A percentile compares a stretch with the other conserved stretches of the same genome.
phyloP scores from a whole-genome alignment of 1,140 invertebrate genomes.

The Megalonaias nervosa region DNA sequence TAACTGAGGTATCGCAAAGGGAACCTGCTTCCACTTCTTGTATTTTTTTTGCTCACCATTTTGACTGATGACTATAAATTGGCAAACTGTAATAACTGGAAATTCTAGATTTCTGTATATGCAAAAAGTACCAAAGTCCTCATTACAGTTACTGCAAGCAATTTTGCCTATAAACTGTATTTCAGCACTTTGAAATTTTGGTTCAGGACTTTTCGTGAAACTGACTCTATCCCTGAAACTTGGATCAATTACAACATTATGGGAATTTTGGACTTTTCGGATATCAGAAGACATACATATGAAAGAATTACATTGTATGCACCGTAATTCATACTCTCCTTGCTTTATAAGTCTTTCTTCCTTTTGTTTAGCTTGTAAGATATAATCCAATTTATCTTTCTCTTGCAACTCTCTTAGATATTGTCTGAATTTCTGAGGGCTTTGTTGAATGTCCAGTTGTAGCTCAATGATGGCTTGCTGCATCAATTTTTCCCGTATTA shows the following conservation, averaged over 20 bases:
- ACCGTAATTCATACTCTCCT: constrained; percentile 40
- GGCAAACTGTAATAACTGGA: too few relatives aligned
- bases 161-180: too few relatives aligned
- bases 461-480: constrained; percentile 37
- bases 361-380: constrained; percentile 1
- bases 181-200: too few relatives aligned
- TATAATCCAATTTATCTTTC: constrained; percentile 31
- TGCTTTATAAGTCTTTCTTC: constrained; percentile 12
- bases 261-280: constrained; percentile 34
- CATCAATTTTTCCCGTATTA: constrained; percentile 53
- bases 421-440: constrained; percentile 11
- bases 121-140: too few relatives aligned
- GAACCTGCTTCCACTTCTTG: too few relatives aligned
- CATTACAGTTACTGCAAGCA: too few relatives aligned
- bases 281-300: constrained; percentile 42
- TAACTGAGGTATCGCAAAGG: too few relatives aligned
- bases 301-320: constrained; percentile 44
- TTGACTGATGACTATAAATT: too few relatives aligned
- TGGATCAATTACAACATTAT: constrained; percentile 36
- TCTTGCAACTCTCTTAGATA: constrained; percentile 33
- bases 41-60: too few relatives aligned
- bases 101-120: too few relatives aligned
- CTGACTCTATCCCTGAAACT: constrained; percentile 21
- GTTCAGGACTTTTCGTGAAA: too few relatives aligned
- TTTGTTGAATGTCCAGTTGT: not conserved